These are phyloP conservation scores for Thymallus thymallus DNA, from an alignment of 2,113 vertebrate genomes.

Conservation along the genomic window DNA sequence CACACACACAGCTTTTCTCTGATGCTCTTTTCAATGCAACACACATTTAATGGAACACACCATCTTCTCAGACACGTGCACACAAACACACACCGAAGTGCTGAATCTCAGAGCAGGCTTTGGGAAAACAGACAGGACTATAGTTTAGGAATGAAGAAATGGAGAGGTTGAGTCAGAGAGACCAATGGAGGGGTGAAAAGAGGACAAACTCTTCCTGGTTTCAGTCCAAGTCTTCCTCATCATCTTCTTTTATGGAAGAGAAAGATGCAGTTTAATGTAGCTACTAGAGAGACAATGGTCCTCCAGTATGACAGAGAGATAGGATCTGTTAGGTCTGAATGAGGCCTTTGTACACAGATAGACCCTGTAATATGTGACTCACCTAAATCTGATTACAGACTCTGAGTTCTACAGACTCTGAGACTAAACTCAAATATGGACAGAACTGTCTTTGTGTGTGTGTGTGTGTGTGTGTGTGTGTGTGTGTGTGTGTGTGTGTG, in stretches of 20 bases:
- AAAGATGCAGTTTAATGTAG: constrained; percentile 14
- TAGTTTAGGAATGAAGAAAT: constrained; percentile 16
- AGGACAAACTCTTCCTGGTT: constrained; percentile 9
- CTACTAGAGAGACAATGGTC: constrained; percentile 5
- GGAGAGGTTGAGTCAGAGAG: constrained; percentile 43
- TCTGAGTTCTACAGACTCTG: constrained; percentile 40
- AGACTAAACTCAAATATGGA: constrained; percentile 34
- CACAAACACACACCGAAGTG: constrained; percentile 1
- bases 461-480: neutral
- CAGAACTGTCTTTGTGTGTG: neutral
- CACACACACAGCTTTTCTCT: neutral
- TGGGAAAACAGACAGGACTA: neutral
- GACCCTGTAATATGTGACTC: constrained; percentile 38
- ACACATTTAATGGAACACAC: neutral
- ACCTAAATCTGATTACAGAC: constrained; percentile 56
- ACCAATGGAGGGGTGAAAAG: neutral
- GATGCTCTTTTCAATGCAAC: neutral
- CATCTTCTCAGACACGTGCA: neutral
- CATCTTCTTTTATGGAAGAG: constrained; percentile 18
- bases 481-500: no score
- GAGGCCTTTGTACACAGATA: constrained; percentile 50
- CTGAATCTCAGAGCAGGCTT: no score
- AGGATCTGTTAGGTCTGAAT: constrained; percentile 33
- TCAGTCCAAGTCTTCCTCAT: neutral
- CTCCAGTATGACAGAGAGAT: constrained; percentile 32